Evolutionary conservation across 2,113 vertebrate species (phyloP), one percentile per base, ranked within the genome.

Genomic region (Rhadina sibilatrix): DNA sequence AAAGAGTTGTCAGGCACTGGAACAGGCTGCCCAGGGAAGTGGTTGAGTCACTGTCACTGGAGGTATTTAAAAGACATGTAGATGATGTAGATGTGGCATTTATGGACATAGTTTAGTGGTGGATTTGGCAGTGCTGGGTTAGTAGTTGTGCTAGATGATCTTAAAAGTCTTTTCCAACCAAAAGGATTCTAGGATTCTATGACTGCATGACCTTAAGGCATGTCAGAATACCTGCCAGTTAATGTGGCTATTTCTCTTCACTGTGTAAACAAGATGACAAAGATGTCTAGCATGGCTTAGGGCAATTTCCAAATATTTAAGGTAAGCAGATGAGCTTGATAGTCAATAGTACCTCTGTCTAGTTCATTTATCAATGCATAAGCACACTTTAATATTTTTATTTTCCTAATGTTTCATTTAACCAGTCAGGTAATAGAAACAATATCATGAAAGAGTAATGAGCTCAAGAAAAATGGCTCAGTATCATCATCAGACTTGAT

Each of bases 61-160:
- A 70, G 15, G 31, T 49, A 15, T 44, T 59, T 65, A 53, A 71
- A 66, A 44, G 24, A 42, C 3, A 0, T 8, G 8, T 16, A 52
- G 9, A 47, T 1, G 2, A 0, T 9, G 8, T 16, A 52, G 9
- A 47, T 1, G 1, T 22, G 47, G 5, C 12, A 4, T 6, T 33
- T 22, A 63, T 2, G 9, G 10, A 68, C 6, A 18, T 4, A 18
- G 24, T 44, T 88, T 52, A 24, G 10, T 23, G 27, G 38, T 63
- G 22, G 7, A 40, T 15, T 50, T 77, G 15, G 13, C 8, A 72
- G 11, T 52, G 8, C 27, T 66, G 37, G 8, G 5, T 42, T 52
- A 61, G 15, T 31, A 20, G 12, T 38, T 68, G 6, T 2, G 5
- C 25, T 72, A 8, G 1, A 15, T 35, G 33, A 61, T 52, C 24